Evolutionary conservation across 2,888 invertebrate species (phyloP).

Genomic region (Xanthorhoe designata): DNA sequence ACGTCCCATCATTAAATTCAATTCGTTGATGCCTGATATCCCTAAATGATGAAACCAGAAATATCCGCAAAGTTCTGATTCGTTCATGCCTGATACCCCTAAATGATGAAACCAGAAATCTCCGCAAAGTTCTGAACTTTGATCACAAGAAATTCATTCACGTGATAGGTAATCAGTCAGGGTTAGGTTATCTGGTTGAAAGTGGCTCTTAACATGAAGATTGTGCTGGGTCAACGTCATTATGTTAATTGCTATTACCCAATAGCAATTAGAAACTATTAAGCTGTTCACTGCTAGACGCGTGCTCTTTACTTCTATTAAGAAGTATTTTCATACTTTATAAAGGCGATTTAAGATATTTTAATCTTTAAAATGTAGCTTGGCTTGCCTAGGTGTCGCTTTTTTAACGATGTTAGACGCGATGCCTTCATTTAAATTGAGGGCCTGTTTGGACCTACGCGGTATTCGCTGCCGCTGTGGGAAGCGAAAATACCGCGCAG

Average conservation of each 20-base stretch:
- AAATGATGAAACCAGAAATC: constrained; percentile 24
- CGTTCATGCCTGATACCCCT: constrained; percentile 24
- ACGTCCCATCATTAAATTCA: too few relatives aligned
- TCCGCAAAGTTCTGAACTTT: constrained; percentile 27
- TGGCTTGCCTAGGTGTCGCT: too few relatives aligned
- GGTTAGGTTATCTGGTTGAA: constrained; percentile 35
- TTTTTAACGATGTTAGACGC: too few relatives aligned
- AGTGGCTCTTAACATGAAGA: constrained; percentile 31
- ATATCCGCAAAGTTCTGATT: constrained; percentile 6
- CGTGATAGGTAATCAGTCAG: constrained; percentile 37
- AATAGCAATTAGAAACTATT: constrained; percentile 11
- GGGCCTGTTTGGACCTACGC: too few relatives aligned
- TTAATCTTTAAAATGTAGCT: too few relatives aligned
- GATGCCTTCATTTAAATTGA: too few relatives aligned
- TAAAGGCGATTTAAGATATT: too few relatives aligned
- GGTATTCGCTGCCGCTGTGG: too few relatives aligned
- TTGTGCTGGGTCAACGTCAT: constrained; percentile 31
- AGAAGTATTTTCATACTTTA: too few relatives aligned
- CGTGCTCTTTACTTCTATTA: not conserved
- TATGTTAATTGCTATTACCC: constrained; percentile 11
- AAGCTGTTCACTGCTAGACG: not conserved
- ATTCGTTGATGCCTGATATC: too few relatives aligned
- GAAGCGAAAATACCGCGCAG: too few relatives aligned
- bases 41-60: too few relatives aligned
- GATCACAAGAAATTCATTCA: constrained; percentile 30